Conservation (phyloP, 2,113 vertebrate genomes). For the Ivindomyrus marchei region DNA sequence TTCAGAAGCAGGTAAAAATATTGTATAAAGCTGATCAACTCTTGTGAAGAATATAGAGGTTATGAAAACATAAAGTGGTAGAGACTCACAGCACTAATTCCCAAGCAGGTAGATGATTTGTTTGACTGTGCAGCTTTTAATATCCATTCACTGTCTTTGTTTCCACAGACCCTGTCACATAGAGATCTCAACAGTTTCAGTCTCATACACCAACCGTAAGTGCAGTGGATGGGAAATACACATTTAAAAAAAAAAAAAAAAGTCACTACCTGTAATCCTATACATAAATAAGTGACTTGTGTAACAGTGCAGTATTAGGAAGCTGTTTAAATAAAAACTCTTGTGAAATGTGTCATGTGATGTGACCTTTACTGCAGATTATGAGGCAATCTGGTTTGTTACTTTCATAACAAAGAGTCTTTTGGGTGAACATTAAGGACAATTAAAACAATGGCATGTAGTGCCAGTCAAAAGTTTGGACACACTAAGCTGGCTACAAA, state of each 20-base stretch:
- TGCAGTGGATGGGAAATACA: conserved; percentile 24
- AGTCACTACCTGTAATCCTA: background rate
- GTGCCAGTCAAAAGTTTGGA: background rate
- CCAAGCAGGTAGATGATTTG: background rate
- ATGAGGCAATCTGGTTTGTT: background rate
- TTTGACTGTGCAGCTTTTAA: background rate
- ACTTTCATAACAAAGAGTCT: background rate
- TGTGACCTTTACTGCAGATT: background rate
- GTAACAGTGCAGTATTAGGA: background rate
- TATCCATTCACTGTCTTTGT: conserved; percentile 10
- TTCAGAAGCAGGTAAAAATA: background rate
- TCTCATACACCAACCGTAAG: conserved; percentile 70
- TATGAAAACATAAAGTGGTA: background rate
- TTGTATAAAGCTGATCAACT: background rate
- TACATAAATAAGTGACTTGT: background rate
- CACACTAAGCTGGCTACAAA: background rate
- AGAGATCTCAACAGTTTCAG: conserved; percentile 66
- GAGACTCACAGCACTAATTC: background rate
- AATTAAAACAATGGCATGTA: background rate
- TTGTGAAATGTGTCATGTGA: background rate
- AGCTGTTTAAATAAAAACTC: background rate
- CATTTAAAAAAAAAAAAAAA: background rate
- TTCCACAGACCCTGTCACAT: conserved; percentile 61
- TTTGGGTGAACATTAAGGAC: background rate
- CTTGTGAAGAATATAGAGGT: background rate